A percentile compares a stretch with the other conserved stretches of the same genome.
phyloP scores from a whole-genome alignment of 2,888 invertebrate genomes.

The Marasmarcha lunaedactyla region DNA sequence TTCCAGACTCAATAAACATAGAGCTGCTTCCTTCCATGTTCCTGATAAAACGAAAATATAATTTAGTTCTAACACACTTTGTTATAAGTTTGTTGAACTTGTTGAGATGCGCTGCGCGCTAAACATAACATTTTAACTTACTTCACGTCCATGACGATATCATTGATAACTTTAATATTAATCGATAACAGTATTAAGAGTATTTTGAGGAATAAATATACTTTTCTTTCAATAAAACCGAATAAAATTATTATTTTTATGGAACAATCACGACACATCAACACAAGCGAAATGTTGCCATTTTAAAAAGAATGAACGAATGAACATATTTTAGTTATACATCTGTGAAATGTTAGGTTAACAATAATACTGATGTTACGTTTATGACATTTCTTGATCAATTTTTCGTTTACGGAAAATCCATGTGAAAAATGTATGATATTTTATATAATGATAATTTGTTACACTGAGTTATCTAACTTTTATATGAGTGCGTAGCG shows the following conservation, averaged over 20 bases:
- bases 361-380: too few species aligned
- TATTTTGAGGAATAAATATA: constrained; percentile 31
- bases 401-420: too few species aligned
- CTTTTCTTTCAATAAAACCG: constrained; percentile 61
- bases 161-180: constrained; percentile 38
- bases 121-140: constrained; percentile 31
- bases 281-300: constrained; percentile 52
- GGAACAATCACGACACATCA: constrained; percentile 68
- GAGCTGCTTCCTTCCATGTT: constrained; percentile 62
- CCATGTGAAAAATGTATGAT: too few species aligned
- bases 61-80: constrained; percentile 49
- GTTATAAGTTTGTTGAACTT: constrained; percentile 53
- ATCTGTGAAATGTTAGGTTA: too few species aligned
- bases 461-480: too few species aligned
- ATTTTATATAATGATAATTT: too few species aligned
- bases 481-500: too few species aligned
- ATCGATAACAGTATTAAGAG: neutral
- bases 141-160: constrained; percentile 55
- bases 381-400: too few species aligned
- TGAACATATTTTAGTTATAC: too few species aligned
- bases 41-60: constrained; percentile 42
- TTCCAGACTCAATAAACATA: constrained; percentile 34
- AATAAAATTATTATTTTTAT: constrained; percentile 62
- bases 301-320: constrained; percentile 22
- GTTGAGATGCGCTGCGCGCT: constrained; percentile 35